Evolutionary conservation across 2,113 vertebrate species (phyloP).

Genomic region (Phalacrocorax aristotelis): DNA sequence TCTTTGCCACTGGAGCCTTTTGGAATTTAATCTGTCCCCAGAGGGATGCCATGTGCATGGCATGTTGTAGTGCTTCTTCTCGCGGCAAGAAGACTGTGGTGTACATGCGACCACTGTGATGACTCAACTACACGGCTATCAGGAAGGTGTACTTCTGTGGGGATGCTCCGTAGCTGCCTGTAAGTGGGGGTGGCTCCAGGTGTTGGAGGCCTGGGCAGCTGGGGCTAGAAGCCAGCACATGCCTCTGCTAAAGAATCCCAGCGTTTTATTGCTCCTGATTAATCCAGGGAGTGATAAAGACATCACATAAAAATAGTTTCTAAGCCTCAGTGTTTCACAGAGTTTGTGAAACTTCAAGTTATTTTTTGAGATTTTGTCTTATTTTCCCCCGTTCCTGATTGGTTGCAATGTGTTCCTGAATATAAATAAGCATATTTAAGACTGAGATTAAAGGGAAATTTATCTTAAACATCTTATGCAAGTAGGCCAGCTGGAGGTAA

Average conservation of each 20-base stretch:
- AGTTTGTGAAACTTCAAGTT: not conserved
- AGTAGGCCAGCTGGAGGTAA: not conserved
- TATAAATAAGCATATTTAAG: not conserved
- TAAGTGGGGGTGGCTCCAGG: not conserved
- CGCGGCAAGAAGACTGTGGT: not conserved
- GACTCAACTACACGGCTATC: not conserved
- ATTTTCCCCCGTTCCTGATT: not conserved
- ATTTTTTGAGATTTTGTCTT: not conserved
- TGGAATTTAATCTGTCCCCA: not conserved
- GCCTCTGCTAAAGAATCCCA: not conserved
- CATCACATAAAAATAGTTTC: not conserved
- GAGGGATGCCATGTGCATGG: not conserved
- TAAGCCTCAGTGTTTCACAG: not conserved
- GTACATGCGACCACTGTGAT: fast-evolving
- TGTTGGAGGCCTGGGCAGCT: not conserved
- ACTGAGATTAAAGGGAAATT: not conserved
- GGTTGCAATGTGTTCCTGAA: not conserved
- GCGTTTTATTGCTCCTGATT: not conserved
- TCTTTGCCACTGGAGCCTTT: not conserved
- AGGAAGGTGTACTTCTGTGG: not conserved
- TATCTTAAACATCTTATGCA: not conserved
- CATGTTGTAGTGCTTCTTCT: not conserved
- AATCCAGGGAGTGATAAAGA: not conserved
- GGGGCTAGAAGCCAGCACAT: not conserved
- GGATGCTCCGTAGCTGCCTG: not conserved